These are phyloP conservation scores for Hydrophis major DNA, from an alignment of 2,797 vertebrate species.

Conservation along the genomic window DNA sequence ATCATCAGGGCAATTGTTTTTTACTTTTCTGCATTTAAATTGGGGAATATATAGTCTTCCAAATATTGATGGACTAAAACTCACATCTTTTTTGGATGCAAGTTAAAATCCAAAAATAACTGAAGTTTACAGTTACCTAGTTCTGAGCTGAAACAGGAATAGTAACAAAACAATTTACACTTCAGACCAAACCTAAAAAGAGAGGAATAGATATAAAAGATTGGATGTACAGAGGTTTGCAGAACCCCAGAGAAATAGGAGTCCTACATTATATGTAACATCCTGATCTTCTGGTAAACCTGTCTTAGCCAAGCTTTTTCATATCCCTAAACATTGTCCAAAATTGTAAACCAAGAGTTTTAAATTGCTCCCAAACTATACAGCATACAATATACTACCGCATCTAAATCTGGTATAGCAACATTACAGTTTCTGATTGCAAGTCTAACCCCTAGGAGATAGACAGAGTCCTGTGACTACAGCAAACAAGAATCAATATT, in stretches of 20 bases:
- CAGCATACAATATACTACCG: background rate
- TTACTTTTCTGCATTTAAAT: background rate
- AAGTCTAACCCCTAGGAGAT: slow-evolving; percentile 16
- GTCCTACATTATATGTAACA: background rate
- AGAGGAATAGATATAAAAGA: background rate
- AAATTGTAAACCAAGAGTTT: background rate
- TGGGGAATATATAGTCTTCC: background rate
- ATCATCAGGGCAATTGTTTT: background rate
- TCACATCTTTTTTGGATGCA: background rate
- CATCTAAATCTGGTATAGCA: background rate
- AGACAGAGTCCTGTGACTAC: background rate
- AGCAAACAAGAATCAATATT: slow-evolving; percentile 26
- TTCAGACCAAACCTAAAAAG: background rate
- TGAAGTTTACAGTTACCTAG: background rate
- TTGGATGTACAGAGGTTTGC: background rate
- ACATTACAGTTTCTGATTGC: slow-evolving; percentile 6
- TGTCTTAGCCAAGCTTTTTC: background rate
- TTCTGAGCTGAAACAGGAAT: background rate
- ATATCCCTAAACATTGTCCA: background rate
- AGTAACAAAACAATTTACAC: background rate
- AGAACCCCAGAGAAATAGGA: background rate
- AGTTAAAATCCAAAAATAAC: background rate
- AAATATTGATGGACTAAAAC: background rate
- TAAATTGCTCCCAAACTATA: background rate
- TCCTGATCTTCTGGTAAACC: background rate